Conservation (phyloP, 1,140 invertebrate species). For the Heliothis subflexa region DNA sequence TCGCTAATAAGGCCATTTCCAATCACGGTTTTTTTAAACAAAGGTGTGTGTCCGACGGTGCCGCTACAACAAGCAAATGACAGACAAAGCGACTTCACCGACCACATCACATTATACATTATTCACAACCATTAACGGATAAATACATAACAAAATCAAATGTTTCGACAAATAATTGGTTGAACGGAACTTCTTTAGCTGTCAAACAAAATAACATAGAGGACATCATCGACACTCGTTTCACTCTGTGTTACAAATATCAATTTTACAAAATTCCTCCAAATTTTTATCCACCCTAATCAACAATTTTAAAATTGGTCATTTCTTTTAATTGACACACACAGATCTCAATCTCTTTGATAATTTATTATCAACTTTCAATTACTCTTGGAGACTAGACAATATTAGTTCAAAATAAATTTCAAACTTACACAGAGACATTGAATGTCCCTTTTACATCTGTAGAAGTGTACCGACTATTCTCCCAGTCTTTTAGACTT, state of each 20-base stretch:
- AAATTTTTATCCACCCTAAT: conserved; percentile 32
- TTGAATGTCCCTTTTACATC: conserved; percentile 6
- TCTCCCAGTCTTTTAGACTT: not conserved
- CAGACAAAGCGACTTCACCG: conserved; percentile 7
- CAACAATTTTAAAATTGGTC: conserved; percentile 43
- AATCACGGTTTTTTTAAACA: conserved; percentile 1
- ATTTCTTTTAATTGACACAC: conserved; percentile 42
- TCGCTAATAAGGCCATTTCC: conserved; percentile 23
- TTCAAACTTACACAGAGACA: conserved; percentile 10
- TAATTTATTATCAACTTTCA: conserved; percentile 18
- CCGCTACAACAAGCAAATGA: not conserved
- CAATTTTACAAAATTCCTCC: conserved; percentile 28
- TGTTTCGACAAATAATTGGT: conserved; percentile 16
- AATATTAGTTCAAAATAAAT: conserved; percentile 13
- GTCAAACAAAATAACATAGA: conserved; percentile 27
- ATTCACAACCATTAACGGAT: conserved; percentile 36
- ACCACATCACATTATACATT: conserved; percentile 2
- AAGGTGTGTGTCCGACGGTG: not conserved
- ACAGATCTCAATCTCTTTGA: conserved; percentile 31
- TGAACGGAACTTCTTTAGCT: conserved; percentile 38
- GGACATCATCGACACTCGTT: conserved; percentile 29
- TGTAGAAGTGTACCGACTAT: conserved; percentile 17
- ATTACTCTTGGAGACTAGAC: conserved; percentile 29
- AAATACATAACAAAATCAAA: conserved; percentile 18
- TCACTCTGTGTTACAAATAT: conserved; percentile 30